Evolutionary conservation across 1,140 invertebrate species (phyloP), one percentile per base, ranked within the genome.

Genomic region (Cotesia vestalis): DNA sequence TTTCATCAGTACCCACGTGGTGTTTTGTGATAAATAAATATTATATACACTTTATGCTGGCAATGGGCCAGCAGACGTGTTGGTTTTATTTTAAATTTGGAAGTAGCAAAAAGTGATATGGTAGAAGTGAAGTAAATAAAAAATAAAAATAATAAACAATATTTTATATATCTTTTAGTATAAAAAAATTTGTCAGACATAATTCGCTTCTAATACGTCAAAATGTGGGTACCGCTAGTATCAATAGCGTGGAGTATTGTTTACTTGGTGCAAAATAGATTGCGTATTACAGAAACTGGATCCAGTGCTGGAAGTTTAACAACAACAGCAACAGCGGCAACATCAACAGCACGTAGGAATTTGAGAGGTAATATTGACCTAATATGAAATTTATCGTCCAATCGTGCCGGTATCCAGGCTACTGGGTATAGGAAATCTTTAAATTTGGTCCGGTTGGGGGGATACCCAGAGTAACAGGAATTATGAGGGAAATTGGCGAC

Each of bases 1-100:
- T 60, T n/a, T 74, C 35, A 27, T 64, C 59, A 34, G 35, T 53
- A 57, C 40, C 59, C 73, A 75, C 73, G 73, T 75, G 73, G 70
- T 46, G 66, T 55, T 46, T 46, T 46, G 60, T 63, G 69, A 72
- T 75, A 75, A 75, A 75, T 75, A 75, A 75, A 72, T 75, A 66
- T 20, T 46, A 46, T 6, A 46, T 46, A 66, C 69, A 72, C 63
- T 53, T 68, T 51, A 63, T 69, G 64, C 38, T 75, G 73, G 73
- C 64, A 38, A 14, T 27, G 4, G 12, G 73, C 70, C 73, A 75
- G 59, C 5, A 51, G 59, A 20, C 11, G n/a, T 64, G 52, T 38
- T 8, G 34, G 40, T 53, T 67, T 20, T 51, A 46, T 36, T 62
- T 27, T 40, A 57, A 72, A 63, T 64, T 74, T 64, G 46, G 14